Evolutionary conservation across 37 sponge, comb jelly and placozoan species (phyloP).

Genomic region (Spongilla lacustris): DNA sequence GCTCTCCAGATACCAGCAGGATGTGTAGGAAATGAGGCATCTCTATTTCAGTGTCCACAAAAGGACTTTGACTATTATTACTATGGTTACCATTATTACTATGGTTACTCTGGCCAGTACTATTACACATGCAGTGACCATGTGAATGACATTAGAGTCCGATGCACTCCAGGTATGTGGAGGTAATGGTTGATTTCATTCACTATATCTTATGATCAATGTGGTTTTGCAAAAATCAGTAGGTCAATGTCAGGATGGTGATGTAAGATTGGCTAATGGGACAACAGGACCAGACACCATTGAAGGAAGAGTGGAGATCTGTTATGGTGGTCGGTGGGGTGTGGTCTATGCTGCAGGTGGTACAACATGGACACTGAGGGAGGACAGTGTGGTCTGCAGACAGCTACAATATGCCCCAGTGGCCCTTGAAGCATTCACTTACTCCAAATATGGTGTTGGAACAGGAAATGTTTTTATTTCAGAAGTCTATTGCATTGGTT

Average conservation of each 20-base stretch:
- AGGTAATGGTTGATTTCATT: not conserved
- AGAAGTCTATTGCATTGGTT: not conserved
- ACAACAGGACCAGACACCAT: not conserved
- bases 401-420: not conserved
- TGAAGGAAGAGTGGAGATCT: slow-evolving; percentile 30
- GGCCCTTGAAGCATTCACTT: not conserved
- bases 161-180: not conserved
- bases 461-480: not conserved
- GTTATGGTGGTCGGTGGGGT: slow-evolving; percentile 40
- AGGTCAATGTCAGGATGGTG: slow-evolving; percentile 1
- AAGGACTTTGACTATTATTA: no score
- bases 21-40: not conserved
- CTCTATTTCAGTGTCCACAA: not conserved
- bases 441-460: not conserved
- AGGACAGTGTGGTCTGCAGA: not conserved
- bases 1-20: not conserved
- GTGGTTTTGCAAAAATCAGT: not conserved
- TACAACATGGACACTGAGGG: not conserved
- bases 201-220: no score
- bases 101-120: no score
- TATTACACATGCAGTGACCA: not conserved
- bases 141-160: not conserved
- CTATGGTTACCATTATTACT: no score
- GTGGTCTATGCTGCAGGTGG: not conserved
- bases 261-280: slow-evolving; percentile 11